A percentile compares a stretch with the other conserved stretches of the same genome.
Evolutionary conservation across 2,888 invertebrate species (phyloP).

Genomic region (Cephalotes varians): DNA sequence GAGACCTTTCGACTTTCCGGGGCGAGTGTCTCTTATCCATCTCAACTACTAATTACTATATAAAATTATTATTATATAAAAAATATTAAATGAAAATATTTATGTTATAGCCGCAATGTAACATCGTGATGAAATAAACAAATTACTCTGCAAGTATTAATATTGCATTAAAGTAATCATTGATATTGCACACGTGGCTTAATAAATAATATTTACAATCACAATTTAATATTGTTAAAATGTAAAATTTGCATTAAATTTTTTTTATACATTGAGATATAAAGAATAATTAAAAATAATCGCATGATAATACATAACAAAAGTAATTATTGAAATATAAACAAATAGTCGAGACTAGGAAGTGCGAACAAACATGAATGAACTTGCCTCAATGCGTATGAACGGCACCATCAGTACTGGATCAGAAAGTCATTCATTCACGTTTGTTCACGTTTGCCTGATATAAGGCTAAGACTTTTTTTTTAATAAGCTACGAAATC

Average conservation of each 20-base stretch:
- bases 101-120: background rate
- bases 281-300: background rate
- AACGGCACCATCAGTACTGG: too few species aligned
- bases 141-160: background rate
- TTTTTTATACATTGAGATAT: background rate
- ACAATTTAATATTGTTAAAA: background rate
- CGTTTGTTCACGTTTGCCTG: background rate
- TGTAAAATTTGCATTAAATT: background rate
- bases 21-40: too few species aligned
- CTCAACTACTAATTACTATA: too few species aligned
- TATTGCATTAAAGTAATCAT: background rate
- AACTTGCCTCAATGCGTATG: background rate
- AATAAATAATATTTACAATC: conserved; percentile 4
- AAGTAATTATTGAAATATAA: background rate
- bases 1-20: too few species aligned
- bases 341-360: background rate
- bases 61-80: too few species aligned
- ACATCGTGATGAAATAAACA: background rate
- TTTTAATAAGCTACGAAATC: background rate
- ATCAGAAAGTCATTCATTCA: background rate
- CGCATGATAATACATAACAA: background rate
- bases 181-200: background rate
- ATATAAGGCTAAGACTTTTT: background rate
- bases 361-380: background rate
- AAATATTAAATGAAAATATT: conserved; percentile 30